Base-by-base conservation (phyloP, 1,140 invertebrate species). In the Cyclargus thomasi region DNA sequence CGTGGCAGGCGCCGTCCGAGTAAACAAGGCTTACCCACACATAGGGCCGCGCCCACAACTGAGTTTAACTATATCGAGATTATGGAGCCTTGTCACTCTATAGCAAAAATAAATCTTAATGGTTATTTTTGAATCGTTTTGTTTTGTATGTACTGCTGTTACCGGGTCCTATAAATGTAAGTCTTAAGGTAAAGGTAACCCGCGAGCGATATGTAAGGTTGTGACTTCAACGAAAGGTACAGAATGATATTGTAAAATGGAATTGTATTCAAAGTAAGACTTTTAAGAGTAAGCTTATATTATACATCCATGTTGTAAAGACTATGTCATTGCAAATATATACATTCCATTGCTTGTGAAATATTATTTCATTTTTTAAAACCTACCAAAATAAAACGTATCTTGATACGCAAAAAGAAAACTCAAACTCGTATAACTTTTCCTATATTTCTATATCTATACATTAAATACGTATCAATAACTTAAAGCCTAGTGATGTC, bases 271-370 rank as follows among this genome's bases (percentile, higher is more conserved):
- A 74, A 74, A 74, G 73, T 70, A 68, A 71, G 73, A 71, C 72
- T 71, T 74, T 73, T 74, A 67, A 16, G 55, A 47, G 64, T 57
- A 70, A 65, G 69, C 67, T 69, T 68, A 55, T 67, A 63, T 70
- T 65, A 57, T 65, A 70, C 68, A 74, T 68, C 64, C 68, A 64
- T 72, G 66, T 73, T 82, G 81, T 78, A 84, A 77, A 84, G 81
- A 86, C 78, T 80, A 74, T 81, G 79, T 83, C 80, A 83, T 84
- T 85, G 82, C 83, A 86, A 83, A 78, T 84, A 79, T 88, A 86
- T 85, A 88, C 86, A 88, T 88, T 88, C 86, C 86, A 88, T 86
- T 85, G 86, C 86, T 88, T 88, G 81, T 88, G 78, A 81, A 64
- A 70, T 20, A 47, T 76, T 74, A 74, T 79, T 80, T 87, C 81